These are phyloP conservation scores for Vimba vimba DNA, from an alignment of 2,113 vertebrate species.

Conservation along the genomic window DNA sequence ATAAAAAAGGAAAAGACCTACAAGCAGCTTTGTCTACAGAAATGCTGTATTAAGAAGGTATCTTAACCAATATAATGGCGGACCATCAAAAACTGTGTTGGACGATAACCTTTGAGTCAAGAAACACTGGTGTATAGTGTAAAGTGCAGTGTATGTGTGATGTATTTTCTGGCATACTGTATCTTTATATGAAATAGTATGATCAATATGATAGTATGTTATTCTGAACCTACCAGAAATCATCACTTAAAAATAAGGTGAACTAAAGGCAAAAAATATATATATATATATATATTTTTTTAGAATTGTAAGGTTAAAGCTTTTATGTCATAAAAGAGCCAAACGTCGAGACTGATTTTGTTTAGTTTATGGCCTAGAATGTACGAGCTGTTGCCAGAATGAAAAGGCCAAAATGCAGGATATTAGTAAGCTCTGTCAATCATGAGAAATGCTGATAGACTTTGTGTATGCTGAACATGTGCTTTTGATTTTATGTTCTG, in stretches of 20 bases:
- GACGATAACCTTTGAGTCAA: background rate
- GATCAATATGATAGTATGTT: background rate
- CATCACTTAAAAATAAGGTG: background rate
- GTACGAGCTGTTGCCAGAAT: background rate
- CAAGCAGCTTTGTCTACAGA: background rate
- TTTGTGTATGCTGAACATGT: constrained; percentile 21
- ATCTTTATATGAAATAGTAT: background rate
- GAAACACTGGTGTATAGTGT: background rate
- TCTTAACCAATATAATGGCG: background rate
- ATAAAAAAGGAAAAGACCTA: background rate
- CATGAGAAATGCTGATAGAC: constrained; percentile 6
- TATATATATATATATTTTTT: too few species aligned
- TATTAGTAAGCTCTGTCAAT: background rate
- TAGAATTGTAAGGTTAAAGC: background rate
- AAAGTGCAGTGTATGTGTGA: background rate
- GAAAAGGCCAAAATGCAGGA: background rate
- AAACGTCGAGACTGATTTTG: background rate
- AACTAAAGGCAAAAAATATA: background rate
- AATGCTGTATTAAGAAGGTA: background rate
- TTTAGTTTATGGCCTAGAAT: background rate
- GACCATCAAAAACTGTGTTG: background rate
- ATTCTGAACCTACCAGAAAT: background rate
- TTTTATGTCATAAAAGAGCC: background rate
- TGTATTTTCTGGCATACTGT: background rate
- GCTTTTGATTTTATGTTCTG: constrained; percentile 40